phyloP scores from a whole-genome alignment of 2,113 vertebrate genomes.

The Lethenteron reissneri region DNA sequence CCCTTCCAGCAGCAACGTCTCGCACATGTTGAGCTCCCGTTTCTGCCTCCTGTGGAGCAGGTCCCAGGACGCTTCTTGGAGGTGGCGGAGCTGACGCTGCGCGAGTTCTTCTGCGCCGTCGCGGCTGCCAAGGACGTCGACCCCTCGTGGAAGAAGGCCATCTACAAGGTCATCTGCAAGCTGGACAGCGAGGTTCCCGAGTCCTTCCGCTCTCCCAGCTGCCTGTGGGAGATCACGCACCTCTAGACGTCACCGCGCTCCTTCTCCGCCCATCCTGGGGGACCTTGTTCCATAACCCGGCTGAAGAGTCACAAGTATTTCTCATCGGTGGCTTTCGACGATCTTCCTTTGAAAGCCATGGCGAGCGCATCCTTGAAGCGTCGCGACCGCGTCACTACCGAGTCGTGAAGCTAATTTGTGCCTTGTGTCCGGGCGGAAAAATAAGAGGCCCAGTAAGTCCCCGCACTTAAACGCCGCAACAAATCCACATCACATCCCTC shows the following conservation, averaged over 20 bases:
- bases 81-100: slow-evolving; percentile 58
- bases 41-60: slow-evolving; percentile 20
- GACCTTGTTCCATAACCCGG: no score
- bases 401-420: no score
- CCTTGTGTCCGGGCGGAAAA: no score
- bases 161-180: slow-evolving; percentile 96
- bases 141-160: slow-evolving; percentile 94
- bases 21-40: background rate
- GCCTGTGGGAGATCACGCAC: slow-evolving; percentile 11
- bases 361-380: no score
- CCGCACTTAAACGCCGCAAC: no score
- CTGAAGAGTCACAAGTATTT: no score
- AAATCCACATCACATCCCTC: no score
- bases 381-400: no score
- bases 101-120: slow-evolving; percentile 69
- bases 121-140: slow-evolving; percentile 53
- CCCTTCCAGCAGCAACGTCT: background rate
- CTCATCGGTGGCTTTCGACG: no score
- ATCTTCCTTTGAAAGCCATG: no score
- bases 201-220: slow-evolving; percentile 49
- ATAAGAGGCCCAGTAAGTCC: no score
- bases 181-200: slow-evolving; percentile 75
- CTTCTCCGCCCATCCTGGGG: no score
- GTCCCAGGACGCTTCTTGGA: slow-evolving; percentile 72
- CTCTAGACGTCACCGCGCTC: background rate